Evolutionary conservation across 30 jellyfish, hydroid and myxozoan genomes (phyloP).

Genomic region (Sanderia malayensis): DNA sequence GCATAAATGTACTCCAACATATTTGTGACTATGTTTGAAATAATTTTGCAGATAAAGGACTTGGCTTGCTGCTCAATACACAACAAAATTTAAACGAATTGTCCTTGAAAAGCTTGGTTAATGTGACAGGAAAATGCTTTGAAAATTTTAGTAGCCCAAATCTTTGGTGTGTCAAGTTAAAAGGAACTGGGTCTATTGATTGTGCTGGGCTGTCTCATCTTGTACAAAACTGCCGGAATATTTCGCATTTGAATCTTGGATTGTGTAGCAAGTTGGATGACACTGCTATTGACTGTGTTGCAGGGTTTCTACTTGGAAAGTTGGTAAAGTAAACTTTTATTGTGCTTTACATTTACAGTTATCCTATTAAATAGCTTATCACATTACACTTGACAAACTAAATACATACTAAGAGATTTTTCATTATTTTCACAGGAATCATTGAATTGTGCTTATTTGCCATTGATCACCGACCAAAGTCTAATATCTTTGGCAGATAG

Average conservation of each 20-base stretch:
- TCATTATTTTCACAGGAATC: too few relatives aligned
- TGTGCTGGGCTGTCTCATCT: slow-evolving; percentile 39
- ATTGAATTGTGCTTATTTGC: slow-evolving; percentile 32
- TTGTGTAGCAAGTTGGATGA: slow-evolving; percentile 35
- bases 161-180: slow-evolving; percentile 20
- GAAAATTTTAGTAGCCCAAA: background rate
- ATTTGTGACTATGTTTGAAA: too few relatives aligned
- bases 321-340: slow-evolving; percentile 14
- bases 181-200: slow-evolving; percentile 12
- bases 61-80: background rate
- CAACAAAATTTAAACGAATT: slow-evolving; percentile 14
- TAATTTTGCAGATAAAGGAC: slow-evolving; percentile 64
- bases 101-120: slow-evolving; percentile 16
- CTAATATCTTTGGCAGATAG: slow-evolving; percentile 49
- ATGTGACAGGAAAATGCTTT: slow-evolving; percentile 35
- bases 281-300: slow-evolving; percentile 34
- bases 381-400: background rate
- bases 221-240: slow-evolving; percentile 40
- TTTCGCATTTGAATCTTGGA: slow-evolving; percentile 31
- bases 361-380: background rate
- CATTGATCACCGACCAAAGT: slow-evolving; percentile 26
- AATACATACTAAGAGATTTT: too few relatives aligned
- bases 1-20: too few relatives aligned
- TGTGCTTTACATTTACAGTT: background rate
- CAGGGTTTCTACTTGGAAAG: slow-evolving; percentile 53